phyloP scores from a whole-genome alignment of 30 jellyfish, hydroid and myxozoan species.

The Hydractinia echinata region DNA sequence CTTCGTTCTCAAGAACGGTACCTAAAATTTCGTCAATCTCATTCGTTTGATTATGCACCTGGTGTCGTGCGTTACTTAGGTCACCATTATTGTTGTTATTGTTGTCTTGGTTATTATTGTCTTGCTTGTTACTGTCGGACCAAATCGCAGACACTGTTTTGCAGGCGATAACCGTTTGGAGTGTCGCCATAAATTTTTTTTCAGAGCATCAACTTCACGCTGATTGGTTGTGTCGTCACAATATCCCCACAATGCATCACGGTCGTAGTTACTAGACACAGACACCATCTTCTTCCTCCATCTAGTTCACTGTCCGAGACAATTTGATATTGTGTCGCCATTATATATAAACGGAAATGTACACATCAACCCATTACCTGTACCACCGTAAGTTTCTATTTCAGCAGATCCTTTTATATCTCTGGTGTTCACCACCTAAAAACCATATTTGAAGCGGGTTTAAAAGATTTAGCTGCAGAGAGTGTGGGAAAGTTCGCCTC shows the following conservation, averaged over 20 bases:
- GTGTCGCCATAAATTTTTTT: conserved; percentile 5
- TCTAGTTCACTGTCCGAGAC: background rate
- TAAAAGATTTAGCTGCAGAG: no score
- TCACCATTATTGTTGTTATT: background rate
- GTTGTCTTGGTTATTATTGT: background rate
- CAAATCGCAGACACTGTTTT: background rate
- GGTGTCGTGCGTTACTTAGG: background rate
- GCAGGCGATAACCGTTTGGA: conserved; percentile 11
- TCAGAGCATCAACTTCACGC: background rate
- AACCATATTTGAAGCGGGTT: no score
- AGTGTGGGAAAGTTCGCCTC: no score
- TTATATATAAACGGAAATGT: conserved; percentile 6
- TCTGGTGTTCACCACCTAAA: background rate
- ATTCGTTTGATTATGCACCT: background rate
- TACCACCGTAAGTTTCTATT: conserved; percentile 14
- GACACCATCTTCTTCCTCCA: conserved; percentile 17
- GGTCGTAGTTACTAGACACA: conserved; percentile 22
- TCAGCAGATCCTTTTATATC: background rate
- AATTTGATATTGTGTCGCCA: background rate
- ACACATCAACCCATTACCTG: background rate
- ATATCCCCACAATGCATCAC: conserved; percentile 24
- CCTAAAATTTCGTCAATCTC: conserved; percentile 10
- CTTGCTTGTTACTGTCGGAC: background rate
- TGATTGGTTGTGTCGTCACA: background rate
- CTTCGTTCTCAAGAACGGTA: conserved; percentile 10